Base-by-base conservation (phyloP, 1,140 invertebrate genomes). In the Ctenoplectra terminalis region DNA sequence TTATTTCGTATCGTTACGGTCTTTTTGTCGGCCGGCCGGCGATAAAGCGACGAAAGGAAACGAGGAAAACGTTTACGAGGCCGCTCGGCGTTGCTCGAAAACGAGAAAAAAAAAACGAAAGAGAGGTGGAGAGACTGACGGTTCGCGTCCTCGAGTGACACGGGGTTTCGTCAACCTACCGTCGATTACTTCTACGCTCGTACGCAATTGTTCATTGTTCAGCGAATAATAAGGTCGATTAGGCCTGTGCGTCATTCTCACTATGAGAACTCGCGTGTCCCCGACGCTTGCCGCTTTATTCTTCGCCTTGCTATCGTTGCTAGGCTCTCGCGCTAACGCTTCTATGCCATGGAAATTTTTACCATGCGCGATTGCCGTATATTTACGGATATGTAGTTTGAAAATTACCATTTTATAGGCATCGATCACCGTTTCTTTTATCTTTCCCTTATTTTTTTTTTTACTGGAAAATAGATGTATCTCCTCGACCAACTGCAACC, bases 161-260 rank as follows among this genome's bases (percentile, higher is more conserved):
- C 69, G 40, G 43, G 40, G 73, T 73, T 81, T 87, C 72, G 86
- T 79, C 85, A 76, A 74, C 63, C 81, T 79, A 83, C 79, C 72
- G 81, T 76, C 73, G 85, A 87, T 87, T 83, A 83, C 61, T 84
- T 87, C 81, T 87, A 87, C 82, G 83, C 85, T 75, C 72, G 63
- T 87, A 78, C 86, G 86, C 86, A 81, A 87, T 87, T 81, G 86
- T 87, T 87, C 86, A 83, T 87, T 87, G 86, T 86, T 87, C 86
- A 87, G 56, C 85, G 86, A 87, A 81, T 84, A 87, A 87, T 87
- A 84, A 87, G 86, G 86, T 87, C 85, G 85, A 87, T 87, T 87
- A 87, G 82, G 69, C 50, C 52, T 74, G 63, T 86, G 86, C 85
- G 86, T 87, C 86, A 87, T 81, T 87, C 85, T 78, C 56, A 70